Evolutionary conservation across 2,888 invertebrate genomes (phyloP).

Genomic region (Alloplasta piceator): DNA sequence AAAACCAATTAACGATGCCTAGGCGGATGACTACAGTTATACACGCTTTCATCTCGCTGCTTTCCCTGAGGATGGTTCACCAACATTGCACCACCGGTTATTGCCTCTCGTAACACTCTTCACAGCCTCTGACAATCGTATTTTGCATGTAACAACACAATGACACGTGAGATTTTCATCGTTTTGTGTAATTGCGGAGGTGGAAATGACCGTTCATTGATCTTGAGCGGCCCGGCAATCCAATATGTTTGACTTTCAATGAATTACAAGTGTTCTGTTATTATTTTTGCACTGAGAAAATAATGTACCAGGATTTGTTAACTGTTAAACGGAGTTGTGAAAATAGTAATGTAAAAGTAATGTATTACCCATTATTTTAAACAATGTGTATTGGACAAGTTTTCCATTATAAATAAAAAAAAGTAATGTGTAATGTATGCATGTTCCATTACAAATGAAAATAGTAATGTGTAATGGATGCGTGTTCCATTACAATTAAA

Average conservation of each 20-base stretch:
- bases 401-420: no score
- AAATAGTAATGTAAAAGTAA: no score
- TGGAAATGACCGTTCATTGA: no score
- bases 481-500: no score
- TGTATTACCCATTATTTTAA: no score
- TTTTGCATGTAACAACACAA: constrained; percentile 10
- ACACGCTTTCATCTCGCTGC: constrained; percentile 50
- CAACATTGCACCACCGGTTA: constrained; percentile 57
- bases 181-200: background rate
- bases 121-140: constrained; percentile 38
- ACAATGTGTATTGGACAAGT: no score
- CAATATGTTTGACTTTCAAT: background rate
- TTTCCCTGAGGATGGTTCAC: constrained; percentile 28
- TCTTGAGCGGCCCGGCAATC: background rate
- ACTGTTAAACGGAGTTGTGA: no score
- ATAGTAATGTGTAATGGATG: no score
- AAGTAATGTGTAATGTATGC: no score
- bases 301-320: no score
- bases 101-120: constrained; percentile 44
- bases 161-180: constrained; percentile 25
- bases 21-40: constrained; percentile 49
- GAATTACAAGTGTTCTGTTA: background rate
- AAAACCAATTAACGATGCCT: constrained; percentile 68
- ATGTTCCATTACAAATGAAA: no score
- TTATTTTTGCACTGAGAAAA: no score